phyloP scores from a whole-genome alignment of 2,888 invertebrate genomes.

The Plebejus anna region DNA sequence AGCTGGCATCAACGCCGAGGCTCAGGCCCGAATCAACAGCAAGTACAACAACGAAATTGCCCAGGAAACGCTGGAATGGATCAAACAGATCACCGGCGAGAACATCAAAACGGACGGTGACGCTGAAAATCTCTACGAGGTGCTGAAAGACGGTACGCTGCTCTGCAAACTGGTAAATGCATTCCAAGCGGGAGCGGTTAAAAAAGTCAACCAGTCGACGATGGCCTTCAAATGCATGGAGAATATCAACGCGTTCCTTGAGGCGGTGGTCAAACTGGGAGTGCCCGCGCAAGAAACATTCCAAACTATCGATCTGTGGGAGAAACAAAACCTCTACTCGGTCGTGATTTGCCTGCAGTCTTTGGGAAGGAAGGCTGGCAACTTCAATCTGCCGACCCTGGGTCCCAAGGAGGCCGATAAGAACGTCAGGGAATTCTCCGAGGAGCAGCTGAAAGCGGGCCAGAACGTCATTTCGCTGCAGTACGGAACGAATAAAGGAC shows the following conservation, averaged over 20 bases:
- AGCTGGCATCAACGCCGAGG: slow-evolving; percentile 75
- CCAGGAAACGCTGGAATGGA: slow-evolving; percentile 95
- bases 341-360: slow-evolving; percentile 97
- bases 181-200: slow-evolving; percentile 91
- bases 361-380: slow-evolving; percentile 93
- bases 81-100: slow-evolving; percentile 90
- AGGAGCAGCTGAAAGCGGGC: slow-evolving; percentile 95
- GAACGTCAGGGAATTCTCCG: slow-evolving; percentile 94
- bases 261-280: slow-evolving; percentile 90
- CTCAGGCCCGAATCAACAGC: slow-evolving; percentile 87
- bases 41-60: slow-evolving; percentile 98
- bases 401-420: slow-evolving; percentile 98
- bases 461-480: slow-evolving; percentile 96
- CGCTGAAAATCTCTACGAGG: slow-evolving; percentile 93
- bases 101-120: slow-evolving; percentile 91
- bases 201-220: slow-evolving; percentile 93
- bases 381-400: slow-evolving; percentile 91
- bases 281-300: slow-evolving; percentile 97
- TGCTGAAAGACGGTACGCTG: slow-evolving; percentile 92
- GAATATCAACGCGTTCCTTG: slow-evolving; percentile 96
- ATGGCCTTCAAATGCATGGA: slow-evolving; percentile 99
- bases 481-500: slow-evolving; percentile 98
- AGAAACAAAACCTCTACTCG: slow-evolving; percentile 97
- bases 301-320: slow-evolving; percentile 99
- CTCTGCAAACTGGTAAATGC: slow-evolving; percentile 94